Evolutionary conservation across 2,113 vertebrate genomes (phyloP), one percentile per base, ranked within the genome.

Genomic region (Pygoscelis antarcticus): DNA sequence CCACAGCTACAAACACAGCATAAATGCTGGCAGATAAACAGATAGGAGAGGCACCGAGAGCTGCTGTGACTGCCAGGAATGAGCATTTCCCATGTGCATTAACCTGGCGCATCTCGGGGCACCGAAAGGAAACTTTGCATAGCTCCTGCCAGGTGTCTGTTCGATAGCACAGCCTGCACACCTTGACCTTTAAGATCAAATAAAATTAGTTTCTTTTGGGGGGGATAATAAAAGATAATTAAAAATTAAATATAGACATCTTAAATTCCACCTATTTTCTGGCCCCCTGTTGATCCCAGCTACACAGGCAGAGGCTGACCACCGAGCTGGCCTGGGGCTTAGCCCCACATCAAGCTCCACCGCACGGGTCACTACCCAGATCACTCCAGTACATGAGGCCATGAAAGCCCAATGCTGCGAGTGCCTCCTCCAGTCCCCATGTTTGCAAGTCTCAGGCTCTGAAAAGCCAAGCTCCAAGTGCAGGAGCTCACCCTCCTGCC

Each of bases 381-480:
- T 61, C 16, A 10, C 22, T 51, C 32, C 49, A 57, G 36, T 9
- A 49, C 15, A 6, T 0, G 13, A 47, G 29, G 18, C 62, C 13
- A 2, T 4, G 5, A n/a, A 32, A 75, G 23, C 27, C 44, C 14
- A 40, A 2, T 6, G 22, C 14, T 30, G 36, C 1, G 1, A n/a
- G n/a, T 20, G 20, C 30, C 58, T 51, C 36, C 57, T 52, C 65
- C 51, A 58, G 23, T 25, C 72, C 40, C n/a, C 1, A 2, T 38
- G 23, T 30, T 64, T 77, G 47, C 19, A 44, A 18, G 42, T 27
- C 49, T 36, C 15, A 8, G 21, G n/a, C 58, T 36, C 71, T 8
- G 12, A 79, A 65, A 49, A 70, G 42, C 30, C 2, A 0, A 49
- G 25, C 14, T 32, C 47, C 17, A 14, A 36, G 30, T 3, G 8